These are phyloP conservation scores for Pasiphila rectangulata DNA, from an alignment of 2,888 invertebrate species.

Conservation along the genomic window DNA sequence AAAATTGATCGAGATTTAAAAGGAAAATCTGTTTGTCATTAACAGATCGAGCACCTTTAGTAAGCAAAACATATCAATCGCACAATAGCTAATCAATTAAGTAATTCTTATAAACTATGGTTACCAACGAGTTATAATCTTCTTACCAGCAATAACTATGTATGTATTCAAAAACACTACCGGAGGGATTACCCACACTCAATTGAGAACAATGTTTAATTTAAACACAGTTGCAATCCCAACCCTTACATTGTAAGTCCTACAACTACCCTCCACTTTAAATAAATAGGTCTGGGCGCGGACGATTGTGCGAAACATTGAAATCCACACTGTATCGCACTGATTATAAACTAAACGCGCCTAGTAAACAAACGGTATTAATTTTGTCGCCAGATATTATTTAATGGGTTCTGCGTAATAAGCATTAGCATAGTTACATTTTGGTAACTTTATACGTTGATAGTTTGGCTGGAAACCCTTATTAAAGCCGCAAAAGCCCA, in stretches of 20 bases:
- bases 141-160: neutral
- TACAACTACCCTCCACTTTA: slow-evolving; percentile 2
- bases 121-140: neutral
- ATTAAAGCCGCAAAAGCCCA: neutral
- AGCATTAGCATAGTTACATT: slow-evolving; percentile 1
- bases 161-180: slow-evolving; percentile 17
- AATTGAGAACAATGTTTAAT: neutral
- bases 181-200: neutral
- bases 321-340: slow-evolving; percentile 1
- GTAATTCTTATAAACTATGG: too few species aligned
- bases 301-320: slow-evolving; percentile 3
- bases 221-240: slow-evolving; percentile 3
- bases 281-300: slow-evolving; percentile 8
- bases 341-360: neutral
- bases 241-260: neutral
- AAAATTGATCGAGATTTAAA: too few species aligned
- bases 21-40: too few species aligned
- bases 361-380: slow-evolving; percentile 5
- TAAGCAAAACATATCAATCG: too few species aligned
- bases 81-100: too few species aligned
- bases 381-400: slow-evolving; percentile 13
- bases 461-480: slow-evolving; percentile 1
- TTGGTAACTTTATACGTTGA: neutral
- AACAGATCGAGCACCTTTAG: too few species aligned
- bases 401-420: neutral